Conservation (phyloP, 2,113 vertebrate species). For the Arizona elegans region DNA sequence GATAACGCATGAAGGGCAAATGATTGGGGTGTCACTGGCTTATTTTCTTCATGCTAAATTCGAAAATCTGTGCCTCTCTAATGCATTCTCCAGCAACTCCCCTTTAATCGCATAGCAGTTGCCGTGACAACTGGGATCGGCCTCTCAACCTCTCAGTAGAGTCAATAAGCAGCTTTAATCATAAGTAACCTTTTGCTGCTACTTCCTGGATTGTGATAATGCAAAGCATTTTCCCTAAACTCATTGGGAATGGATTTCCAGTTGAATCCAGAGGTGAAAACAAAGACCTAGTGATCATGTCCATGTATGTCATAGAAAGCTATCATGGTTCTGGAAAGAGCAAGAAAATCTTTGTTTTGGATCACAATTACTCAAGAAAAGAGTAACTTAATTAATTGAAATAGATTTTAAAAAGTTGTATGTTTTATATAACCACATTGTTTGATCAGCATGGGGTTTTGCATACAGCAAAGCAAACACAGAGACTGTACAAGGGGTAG, state of each 20-base stretch:
- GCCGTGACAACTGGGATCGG: constrained; percentile 6
- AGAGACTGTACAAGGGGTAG: not conserved
- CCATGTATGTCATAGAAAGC: not conserved
- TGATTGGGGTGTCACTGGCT: not conserved
- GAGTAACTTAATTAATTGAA: not conserved
- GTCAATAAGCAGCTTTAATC: not conserved
- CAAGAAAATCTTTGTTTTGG: not conserved
- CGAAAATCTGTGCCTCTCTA: not conserved
- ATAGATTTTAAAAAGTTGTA: not conserved
- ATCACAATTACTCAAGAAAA: not conserved
- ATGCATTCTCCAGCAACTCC: constrained; percentile 1
- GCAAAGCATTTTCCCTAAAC: constrained; percentile 16
- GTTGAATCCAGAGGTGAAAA: constrained; percentile 8
- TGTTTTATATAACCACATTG: not conserved
- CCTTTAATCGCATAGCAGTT: not conserved
- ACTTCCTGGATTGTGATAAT: not conserved
- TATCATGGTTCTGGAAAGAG: not conserved
- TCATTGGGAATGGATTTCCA: constrained; percentile 10
- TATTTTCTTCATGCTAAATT: constrained; percentile 5
- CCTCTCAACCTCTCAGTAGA: not conserved
- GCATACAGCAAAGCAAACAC: constrained; percentile 7
- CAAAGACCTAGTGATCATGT: not conserved
- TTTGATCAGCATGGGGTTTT: constrained; percentile 12
- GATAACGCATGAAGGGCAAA: not conserved
- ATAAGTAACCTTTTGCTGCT: constrained; percentile 11